A percentile compares a stretch with the other conserved stretches of the same genome.
These are phyloP conservation scores for Poeciliopsis occidentalis DNA, from an alignment of 2,113 vertebrate genomes.

Conservation along the genomic window DNA sequence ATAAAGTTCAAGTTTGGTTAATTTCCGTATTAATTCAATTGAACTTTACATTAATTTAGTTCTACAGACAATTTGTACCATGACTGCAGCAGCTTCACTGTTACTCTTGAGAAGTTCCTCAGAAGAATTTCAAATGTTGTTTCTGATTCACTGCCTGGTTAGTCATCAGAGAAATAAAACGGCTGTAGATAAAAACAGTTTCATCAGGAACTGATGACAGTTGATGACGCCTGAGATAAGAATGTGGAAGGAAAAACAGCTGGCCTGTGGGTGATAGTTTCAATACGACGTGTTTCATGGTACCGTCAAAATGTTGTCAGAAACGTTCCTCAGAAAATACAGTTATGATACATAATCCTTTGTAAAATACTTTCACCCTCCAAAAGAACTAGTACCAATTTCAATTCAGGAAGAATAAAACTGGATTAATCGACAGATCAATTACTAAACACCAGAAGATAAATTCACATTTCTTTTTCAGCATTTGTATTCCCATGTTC, in stretches of 20 bases:
- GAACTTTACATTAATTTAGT: too few species aligned
- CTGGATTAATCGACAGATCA: neutral
- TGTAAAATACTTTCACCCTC: neutral
- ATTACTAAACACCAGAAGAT: neutral
- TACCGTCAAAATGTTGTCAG: neutral
- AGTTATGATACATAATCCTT: neutral
- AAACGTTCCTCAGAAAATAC: neutral
- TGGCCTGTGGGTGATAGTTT: neutral
- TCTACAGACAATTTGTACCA: too few species aligned
- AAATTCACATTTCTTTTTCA: neutral
- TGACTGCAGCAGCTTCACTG: neutral
- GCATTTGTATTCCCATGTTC: neutral
- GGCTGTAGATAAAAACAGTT: neutral
- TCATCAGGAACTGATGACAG: neutral
- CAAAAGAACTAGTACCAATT: too few species aligned
- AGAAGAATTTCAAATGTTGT: neutral
- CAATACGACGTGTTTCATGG: neutral
- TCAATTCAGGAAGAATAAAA: neutral
- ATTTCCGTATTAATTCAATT: too few species aligned
- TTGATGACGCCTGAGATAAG: neutral
- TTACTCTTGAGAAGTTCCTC: neutral
- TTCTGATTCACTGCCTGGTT: neutral
- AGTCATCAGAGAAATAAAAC: neutral
- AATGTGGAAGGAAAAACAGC: neutral
- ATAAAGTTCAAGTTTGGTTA: too few species aligned